These are phyloP conservation scores for Zaprionus obscuricornis DNA, from an alignment of 2,888 invertebrate species.

Conservation along the genomic window DNA sequence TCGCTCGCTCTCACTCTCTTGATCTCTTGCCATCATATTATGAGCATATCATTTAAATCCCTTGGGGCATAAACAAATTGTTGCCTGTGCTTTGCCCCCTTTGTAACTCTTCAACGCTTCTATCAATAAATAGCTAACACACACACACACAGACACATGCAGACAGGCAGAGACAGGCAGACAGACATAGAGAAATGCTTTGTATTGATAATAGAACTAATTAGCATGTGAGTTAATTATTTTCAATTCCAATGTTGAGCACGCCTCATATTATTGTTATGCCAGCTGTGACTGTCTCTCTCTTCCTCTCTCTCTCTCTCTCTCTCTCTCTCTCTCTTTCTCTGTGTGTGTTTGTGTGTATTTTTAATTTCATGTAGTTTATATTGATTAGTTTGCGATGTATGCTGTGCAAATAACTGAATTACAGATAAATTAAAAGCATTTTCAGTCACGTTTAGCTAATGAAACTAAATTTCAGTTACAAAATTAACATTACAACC, in stretches of 20 bases:
- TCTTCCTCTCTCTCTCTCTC: too few relatives aligned
- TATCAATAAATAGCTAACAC: too few relatives aligned
- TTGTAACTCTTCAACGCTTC: too few relatives aligned
- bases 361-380: constrained; percentile 9
- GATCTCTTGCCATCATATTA: constrained; percentile 27
- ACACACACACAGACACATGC: too few relatives aligned
- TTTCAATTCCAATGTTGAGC: constrained; percentile 53
- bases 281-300: constrained; percentile 19
- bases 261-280: constrained; percentile 46
- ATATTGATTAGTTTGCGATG: constrained; percentile 36
- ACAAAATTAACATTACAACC: too few relatives aligned
- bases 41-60: constrained; percentile 29
- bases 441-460: constrained; percentile 31
- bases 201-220: constrained; percentile 66
- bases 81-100: too few relatives aligned
- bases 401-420: constrained; percentile 31
- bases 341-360: neutral
- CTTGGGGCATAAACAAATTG: constrained; percentile 37
- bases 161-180: too few relatives aligned
- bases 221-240: constrained; percentile 77
- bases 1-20: too few relatives aligned
- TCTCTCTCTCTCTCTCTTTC: neutral
- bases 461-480: too few relatives aligned
- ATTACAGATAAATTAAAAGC: constrained; percentile 44
- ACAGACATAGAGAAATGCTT: too few relatives aligned